Evolutionary conservation across 2,113 vertebrate genomes (phyloP).

Genomic region (Agelaius tricolor): DNA sequence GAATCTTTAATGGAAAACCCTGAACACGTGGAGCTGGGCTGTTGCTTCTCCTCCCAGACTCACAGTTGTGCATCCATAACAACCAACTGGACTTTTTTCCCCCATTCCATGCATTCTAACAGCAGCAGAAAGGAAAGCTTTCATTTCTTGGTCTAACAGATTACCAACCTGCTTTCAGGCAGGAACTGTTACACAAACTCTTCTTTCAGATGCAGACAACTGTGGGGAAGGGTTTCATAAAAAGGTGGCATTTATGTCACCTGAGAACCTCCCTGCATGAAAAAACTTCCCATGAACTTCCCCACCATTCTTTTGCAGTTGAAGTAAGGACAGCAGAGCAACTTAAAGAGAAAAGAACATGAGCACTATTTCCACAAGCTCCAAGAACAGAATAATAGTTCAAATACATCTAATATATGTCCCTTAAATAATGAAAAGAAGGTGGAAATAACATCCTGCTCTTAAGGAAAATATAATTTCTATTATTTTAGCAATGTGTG

Average conservation of each 20-base stretch:
- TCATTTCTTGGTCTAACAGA: background rate
- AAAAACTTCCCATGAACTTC: background rate
- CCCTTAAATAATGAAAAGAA: background rate
- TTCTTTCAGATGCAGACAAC: background rate
- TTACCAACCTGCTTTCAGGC: background rate
- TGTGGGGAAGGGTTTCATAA: background rate
- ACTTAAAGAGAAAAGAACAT: background rate
- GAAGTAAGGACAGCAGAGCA: background rate
- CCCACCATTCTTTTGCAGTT: background rate
- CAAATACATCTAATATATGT: background rate
- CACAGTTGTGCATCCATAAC: rapidly evolving
- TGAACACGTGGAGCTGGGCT: background rate
- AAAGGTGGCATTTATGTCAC: background rate
- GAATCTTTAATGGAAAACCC: background rate
- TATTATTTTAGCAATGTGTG: background rate
- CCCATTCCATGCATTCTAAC: background rate
- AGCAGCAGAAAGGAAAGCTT: background rate
- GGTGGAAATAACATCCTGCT: background rate
- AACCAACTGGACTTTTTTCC: background rate
- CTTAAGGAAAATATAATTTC: background rate
- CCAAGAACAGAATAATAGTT: background rate
- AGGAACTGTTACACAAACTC: background rate
- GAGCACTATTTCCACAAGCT: background rate
- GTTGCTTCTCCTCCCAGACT: background rate
- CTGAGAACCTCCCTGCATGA: background rate